Base-by-base conservation (phyloP, 2,888 invertebrate genomes). In the Hoplodrina ambigua region DNA sequence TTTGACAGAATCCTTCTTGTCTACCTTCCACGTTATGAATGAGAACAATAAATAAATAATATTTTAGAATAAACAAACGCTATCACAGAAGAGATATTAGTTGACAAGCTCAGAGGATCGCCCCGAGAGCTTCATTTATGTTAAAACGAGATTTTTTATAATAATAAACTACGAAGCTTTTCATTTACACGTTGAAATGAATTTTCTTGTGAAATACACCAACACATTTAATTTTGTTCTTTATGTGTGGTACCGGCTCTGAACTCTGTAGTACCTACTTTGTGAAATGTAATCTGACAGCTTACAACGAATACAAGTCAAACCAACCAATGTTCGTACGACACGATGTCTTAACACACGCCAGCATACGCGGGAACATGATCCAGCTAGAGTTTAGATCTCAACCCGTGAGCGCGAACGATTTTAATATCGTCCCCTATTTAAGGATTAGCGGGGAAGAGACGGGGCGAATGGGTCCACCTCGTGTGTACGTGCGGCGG, bases 401-500 rank as follows among this genome's bases (percentile, higher is more conserved):
- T 65, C 58, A 37, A 50, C 25, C 44, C 66, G 33, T 13, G 61
- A 64, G 63, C 55, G 61, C 46, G 41, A 49, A 25, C 53, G 64
- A 56, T 70, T 84, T 83, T 85, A 86, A 86, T 86, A 85, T 85
- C 82, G 73, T 65, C 76, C 77, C 78, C 80, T 85, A 83, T 81
- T 80, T 72, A 66, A 64, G 82, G 83, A 81, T 85, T 72, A 85
- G 65, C 64, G 52, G 63, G 55, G 77, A 49, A 46, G 69, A 62
- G 61, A 54, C 58, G 53, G 62, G 64, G 25, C 20, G 54, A 44
- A 30, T 55, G 54, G 64, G 56, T 56, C 64, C 72, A 54, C 52
- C 61, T 65, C 65, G 61, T 41, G 50, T 11, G 69, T 54, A 52
- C 52, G 60, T 59, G 76, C 52, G 71, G 62, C 62, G 65, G 52